A percentile compares a stretch with the other conserved stretches of the same genome.
phyloP scores from a whole-genome alignment of 2,888 invertebrate genomes.

The Molanna angustata region DNA sequence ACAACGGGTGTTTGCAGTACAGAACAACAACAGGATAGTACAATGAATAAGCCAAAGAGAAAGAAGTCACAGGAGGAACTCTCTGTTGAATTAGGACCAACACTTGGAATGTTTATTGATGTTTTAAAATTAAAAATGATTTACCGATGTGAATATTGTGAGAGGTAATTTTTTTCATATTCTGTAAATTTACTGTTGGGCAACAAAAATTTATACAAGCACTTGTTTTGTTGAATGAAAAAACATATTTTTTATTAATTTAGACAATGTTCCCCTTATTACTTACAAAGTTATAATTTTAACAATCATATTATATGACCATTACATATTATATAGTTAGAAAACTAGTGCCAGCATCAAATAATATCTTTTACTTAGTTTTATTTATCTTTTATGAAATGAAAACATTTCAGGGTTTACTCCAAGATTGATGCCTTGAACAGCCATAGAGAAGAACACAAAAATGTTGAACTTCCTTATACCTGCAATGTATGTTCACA shows the following conservation, averaged over 20 bases:
- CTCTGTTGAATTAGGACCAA: constrained; percentile 17
- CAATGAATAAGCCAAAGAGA: not conserved
- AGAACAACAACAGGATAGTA: too few relatives aligned
- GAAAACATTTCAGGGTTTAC: constrained; percentile 17
- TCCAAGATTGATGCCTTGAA: constrained; percentile 26
- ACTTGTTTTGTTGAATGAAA: too few relatives aligned
- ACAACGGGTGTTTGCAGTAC: too few relatives aligned
- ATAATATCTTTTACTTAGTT: too few relatives aligned
- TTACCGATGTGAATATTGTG: constrained; percentile 30
- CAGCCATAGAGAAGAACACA: constrained; percentile 19
- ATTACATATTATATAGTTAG: too few relatives aligned
- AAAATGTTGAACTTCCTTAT: constrained; percentile 22
- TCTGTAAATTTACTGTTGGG: constrained; percentile 6
- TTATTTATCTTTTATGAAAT: not conserved
- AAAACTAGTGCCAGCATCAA: too few relatives aligned
- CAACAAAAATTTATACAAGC: too few relatives aligned
- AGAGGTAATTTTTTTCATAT: constrained; percentile 25
- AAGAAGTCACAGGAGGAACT: constrained; percentile 19
- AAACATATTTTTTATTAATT: too few relatives aligned
- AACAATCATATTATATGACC: too few relatives aligned
- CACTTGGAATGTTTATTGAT: constrained; percentile 15
- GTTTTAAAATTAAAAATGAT: constrained; percentile 23
- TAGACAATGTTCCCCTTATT: too few relatives aligned
- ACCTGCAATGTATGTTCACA: constrained; percentile 27
- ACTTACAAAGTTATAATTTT: too few relatives aligned